Evolutionary conservation across 2,888 invertebrate species (phyloP).

Genomic region (Eupithecia subumbrata): DNA sequence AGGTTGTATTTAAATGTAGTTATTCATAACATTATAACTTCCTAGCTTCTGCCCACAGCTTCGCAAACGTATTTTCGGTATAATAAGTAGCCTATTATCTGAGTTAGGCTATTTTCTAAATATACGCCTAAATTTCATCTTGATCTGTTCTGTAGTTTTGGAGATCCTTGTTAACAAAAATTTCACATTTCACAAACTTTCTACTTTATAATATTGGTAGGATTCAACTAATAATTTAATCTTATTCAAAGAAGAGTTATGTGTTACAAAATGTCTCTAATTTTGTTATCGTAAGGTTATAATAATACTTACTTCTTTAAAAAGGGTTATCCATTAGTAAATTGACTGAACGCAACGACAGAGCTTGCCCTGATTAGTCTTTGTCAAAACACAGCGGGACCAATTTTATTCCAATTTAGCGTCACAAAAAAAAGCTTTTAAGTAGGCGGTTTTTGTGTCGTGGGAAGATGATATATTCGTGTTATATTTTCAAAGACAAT

Average conservation of each 20-base stretch:
- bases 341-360: conserved; percentile 46
- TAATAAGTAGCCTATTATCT: too few relatives aligned
- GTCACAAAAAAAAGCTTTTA: conserved; percentile 8
- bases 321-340: conserved; percentile 47
- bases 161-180: too few relatives aligned
- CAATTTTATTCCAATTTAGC: conserved; percentile 42
- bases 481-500: background rate
- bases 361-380: conserved; percentile 45
- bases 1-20: background rate
- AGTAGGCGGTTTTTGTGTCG: background rate
- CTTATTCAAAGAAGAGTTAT: too few relatives aligned
- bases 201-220: too few relatives aligned
- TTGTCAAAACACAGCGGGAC: conserved; percentile 45
- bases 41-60: too few relatives aligned
- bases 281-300: background rate
- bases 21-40: background rate
- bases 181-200: too few relatives aligned
- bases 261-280: too few relatives aligned
- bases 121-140: too few relatives aligned
- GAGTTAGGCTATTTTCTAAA: too few relatives aligned
- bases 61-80: too few relatives aligned
- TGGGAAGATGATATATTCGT: background rate
- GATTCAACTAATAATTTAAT: background rate
- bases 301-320: background rate
- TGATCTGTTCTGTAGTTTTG: too few relatives aligned